Evolutionary conservation across 2,888 invertebrate species (phyloP), one percentile per base, ranked within the genome.

Genomic region (Cactoblastis cactorum): DNA sequence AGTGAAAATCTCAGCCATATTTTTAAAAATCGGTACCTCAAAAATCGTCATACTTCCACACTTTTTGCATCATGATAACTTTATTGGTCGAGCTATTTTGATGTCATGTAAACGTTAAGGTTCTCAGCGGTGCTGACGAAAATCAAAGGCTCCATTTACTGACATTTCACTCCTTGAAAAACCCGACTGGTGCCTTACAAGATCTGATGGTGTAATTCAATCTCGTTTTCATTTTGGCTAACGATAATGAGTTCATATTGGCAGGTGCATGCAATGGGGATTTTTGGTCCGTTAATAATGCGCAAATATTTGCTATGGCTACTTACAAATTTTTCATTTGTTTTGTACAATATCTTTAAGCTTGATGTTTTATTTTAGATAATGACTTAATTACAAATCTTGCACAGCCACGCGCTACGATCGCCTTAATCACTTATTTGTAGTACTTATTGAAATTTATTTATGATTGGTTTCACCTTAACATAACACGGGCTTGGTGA

Each of bases 71-170:
- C 50, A 53, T 58, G 49, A 62, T 62, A 58, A 56, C 56, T 59
- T 69, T 71, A 69, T 72, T 74, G 75, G 78, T 79, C 74, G 67
- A 77, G 74, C 67, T 71, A 74, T 79, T 74, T 58, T 56, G 46
- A 54, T 60, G 67, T 65, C 57, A 68, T 68, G 69, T 73, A 72
- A 72, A 71, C 63, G 71, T 72, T 71, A 75, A 73, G 63, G 63
- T 32, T 18, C n/a, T 46, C 35, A 62, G 38, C 57, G 52, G 53
- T 61, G 60, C 15, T 35, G 9, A 3, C 14, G 37, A 37, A 48
- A 28, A 37, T 37, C 37, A 48, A 22, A 24, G 47, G 37, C 37
- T 24, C 34, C 46, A 46, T 46, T 35, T 46, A n/a, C 14, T 37
- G 38, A 48, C 47, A 48, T 48, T 38, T 48, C 22, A 24, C 24